These are phyloP conservation scores for Dolomedes plantarius DNA, from an alignment of 2,888 invertebrate genomes.

Conservation along the genomic window DNA sequence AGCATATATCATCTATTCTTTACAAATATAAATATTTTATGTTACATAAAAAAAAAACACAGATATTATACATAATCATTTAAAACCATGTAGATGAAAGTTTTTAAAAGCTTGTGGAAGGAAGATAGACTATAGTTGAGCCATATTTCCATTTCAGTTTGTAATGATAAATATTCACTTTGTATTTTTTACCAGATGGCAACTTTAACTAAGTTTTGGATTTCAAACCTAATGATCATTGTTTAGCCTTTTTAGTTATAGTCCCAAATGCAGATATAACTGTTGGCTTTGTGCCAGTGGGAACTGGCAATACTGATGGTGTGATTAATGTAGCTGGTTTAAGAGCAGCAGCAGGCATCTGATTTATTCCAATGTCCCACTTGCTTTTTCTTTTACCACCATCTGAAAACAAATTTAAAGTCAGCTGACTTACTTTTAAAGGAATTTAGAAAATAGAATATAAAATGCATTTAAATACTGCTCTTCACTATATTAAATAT, in stretches of 20 bases:
- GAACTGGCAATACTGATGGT: conserved; percentile 83
- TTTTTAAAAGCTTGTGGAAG: too few relatives aligned
- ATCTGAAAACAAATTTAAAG: conserved; percentile 44
- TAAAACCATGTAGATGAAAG: too few relatives aligned
- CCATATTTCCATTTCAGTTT: too few relatives aligned
- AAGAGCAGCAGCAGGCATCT: conserved; percentile 57
- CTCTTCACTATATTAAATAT: background rate
- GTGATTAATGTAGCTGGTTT: conserved; percentile 76
- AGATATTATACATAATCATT: too few relatives aligned
- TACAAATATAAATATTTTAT: too few relatives aligned
- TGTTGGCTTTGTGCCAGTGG: conserved; percentile 92
- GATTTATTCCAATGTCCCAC: conserved; percentile 84
- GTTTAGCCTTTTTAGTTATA: conserved; percentile 81
- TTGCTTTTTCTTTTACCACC: conserved; percentile 84
- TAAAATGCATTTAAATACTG: background rate
- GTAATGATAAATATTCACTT: too few relatives aligned
- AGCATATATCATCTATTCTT: too few relatives aligned
- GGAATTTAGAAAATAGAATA: background rate
- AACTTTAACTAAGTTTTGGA: too few relatives aligned
- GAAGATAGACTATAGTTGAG: too few relatives aligned
- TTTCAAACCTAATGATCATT: too few relatives aligned
- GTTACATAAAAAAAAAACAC: too few relatives aligned
- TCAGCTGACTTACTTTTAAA: background rate
- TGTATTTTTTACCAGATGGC: too few relatives aligned
- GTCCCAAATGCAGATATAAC: conserved; percentile 95